phyloP scores from a whole-genome alignment of 1,140 invertebrate species.

The Hyles vespertilio region DNA sequence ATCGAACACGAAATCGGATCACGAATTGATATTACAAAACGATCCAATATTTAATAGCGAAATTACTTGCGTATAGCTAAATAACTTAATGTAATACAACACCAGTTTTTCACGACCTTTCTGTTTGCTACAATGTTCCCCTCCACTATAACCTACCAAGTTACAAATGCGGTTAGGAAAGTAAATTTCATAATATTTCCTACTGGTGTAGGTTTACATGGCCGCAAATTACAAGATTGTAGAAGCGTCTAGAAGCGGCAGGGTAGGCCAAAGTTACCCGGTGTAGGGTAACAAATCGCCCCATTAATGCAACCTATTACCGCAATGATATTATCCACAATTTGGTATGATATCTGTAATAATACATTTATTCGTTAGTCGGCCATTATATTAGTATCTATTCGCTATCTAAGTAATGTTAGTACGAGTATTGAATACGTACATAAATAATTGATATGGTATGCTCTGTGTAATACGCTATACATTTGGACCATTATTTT shows the following conservation, averaged over 20 bases:
- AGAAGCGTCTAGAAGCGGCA: constrained; percentile 17
- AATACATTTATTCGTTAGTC: constrained; percentile 30
- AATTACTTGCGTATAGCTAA: constrained; percentile 48
- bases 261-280: constrained; percentile 22
- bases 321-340: constrained; percentile 57
- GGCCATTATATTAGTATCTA: constrained; percentile 3
- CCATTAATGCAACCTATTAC: constrained; percentile 49
- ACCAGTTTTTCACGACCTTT: constrained; percentile 21
- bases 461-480: no score
- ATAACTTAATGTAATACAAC: constrained; percentile 49
- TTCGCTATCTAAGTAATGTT: not conserved
- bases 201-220: not conserved
- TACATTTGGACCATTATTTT: no score
- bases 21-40: constrained; percentile 49
- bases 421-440: no score
- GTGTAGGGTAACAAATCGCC: constrained; percentile 38
- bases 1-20: constrained; percentile 12
- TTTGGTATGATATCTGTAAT: constrained; percentile 54
- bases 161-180: not conserved
- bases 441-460: no score
- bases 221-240: constrained; percentile 8
- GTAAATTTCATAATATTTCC: constrained; percentile 2
- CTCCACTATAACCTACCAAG: not conserved
- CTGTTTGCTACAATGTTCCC: constrained; percentile 20
- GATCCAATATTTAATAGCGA: constrained; percentile 38